Evolutionary conservation across 2,888 invertebrate genomes (phyloP), one percentile per base, ranked within the genome.

Genomic region (Sinopyrophorus schimmeli): DNA sequence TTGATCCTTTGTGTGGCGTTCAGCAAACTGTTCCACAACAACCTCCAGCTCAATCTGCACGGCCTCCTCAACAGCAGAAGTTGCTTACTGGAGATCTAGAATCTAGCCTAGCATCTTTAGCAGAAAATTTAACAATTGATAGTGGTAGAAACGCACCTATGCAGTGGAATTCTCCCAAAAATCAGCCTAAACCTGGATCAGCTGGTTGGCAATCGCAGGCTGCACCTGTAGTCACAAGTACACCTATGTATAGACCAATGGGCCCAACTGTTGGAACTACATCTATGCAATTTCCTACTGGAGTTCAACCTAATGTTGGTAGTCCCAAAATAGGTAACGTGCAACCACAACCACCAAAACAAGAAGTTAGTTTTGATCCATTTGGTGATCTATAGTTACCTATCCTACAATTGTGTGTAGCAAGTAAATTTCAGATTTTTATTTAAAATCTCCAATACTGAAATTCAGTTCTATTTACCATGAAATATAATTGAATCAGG

Each of bases 31-130:
- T 73, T 28, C 57, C 61, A 47, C 49, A 62, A 12, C 60, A 56
- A 17, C 57, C 54, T 3, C 58, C 61, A 15, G 57, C 59, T 26
- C 59, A 54, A 58, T 66, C 67, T 26, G 68, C 67, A 16, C 59
- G 65, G 30, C 69, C 69, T 12, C 62, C 69, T 16, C 70, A 67
- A 42, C 72, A 71, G 11, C 60, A 68, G 4, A 79, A 79, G 63
- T 86, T 96, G 44, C 80, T 96, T 53, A 92, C 93, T 9, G 92
- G 93, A 38, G 96, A 96, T 75, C 77, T 97, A 72, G 96, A 97
- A 72, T 89, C 92, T 60, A 95, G 94, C 61, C 83, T 97, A 54
- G 93, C 94, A 52, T 89, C 89, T 57, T 79, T 97, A 62, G 96
- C 94, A 54, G 92, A 95, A 76, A 96, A 95, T 76, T 81, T 97